These are phyloP conservation scores for Delichon dasypus DNA, from an alignment of 2,797 vertebrate species.

Conservation along the genomic window DNA sequence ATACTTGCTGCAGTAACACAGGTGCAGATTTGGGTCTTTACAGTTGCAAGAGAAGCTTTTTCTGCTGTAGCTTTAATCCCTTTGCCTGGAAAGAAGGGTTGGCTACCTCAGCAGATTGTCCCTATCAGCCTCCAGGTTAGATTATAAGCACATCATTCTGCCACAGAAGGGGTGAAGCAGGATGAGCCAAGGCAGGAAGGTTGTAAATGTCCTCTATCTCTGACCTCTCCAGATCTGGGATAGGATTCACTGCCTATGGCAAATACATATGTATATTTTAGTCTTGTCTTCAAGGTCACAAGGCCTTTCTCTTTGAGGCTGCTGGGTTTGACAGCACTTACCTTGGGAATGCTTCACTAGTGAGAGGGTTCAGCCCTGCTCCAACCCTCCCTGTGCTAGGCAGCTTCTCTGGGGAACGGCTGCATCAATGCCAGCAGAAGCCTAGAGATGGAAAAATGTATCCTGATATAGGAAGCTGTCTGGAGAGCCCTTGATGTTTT, in stretches of 20 bases:
- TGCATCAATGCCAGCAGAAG: neutral
- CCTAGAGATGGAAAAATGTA: neutral
- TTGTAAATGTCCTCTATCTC: neutral
- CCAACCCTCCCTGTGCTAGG: neutral
- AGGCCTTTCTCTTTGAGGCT: neutral
- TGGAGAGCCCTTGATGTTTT: conserved; percentile 4
- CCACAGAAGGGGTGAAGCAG: neutral
- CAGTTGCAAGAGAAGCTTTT: neutral
- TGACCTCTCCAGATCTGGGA: neutral
- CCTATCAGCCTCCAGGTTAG: neutral
- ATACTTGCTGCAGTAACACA: neutral
- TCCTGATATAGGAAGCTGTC: neutral
- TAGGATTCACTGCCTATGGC: neutral
- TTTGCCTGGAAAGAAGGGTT: neutral
- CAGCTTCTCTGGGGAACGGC: neutral
- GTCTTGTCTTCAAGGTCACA: neutral
- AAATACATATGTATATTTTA: neutral
- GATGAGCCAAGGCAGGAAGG: neutral
- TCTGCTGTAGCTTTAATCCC: neutral
- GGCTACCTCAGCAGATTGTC: neutral
- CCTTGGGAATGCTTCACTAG: neutral
- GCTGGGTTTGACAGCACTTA: neutral
- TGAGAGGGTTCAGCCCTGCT: neutral
- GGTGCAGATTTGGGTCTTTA: neutral
- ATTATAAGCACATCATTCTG: neutral